phyloP scores from a whole-genome alignment of 2,113 vertebrate genomes.

The Xyrauchen texanus region DNA sequence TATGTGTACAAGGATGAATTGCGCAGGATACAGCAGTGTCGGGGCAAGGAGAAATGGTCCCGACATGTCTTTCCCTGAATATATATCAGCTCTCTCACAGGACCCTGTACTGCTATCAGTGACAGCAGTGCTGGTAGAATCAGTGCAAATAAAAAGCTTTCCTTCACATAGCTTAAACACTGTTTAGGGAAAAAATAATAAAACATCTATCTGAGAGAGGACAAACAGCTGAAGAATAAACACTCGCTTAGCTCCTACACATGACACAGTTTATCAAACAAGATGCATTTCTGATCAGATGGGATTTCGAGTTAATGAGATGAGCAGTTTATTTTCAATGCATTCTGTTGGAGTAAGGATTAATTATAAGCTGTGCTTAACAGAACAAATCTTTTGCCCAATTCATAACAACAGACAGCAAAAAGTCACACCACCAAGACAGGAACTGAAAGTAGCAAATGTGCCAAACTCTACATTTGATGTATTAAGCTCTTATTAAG shows the following conservation, averaged over 20 bases:
- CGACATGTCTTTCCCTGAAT: slow-evolving; percentile 31
- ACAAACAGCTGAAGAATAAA: slow-evolving; percentile 27
- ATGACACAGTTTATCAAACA: slow-evolving; percentile 10
- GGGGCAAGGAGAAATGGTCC: slow-evolving; percentile 23
- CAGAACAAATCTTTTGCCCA: neutral
- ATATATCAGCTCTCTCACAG: slow-evolving; percentile 22
- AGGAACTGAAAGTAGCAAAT: neutral
- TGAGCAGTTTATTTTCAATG: slow-evolving; percentile 30
- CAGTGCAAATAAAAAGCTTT: slow-evolving; percentile 34
- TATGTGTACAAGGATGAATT: slow-evolving; percentile 24
- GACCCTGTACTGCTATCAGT: slow-evolving; percentile 3
- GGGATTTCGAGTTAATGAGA: slow-evolving; percentile 37
- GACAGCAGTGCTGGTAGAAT: slow-evolving; percentile 34
- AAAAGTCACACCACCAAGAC: slow-evolving; percentile 6
- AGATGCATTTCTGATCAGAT: slow-evolving; percentile 12
- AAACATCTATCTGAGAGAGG: neutral
- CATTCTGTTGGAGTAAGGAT: neutral
- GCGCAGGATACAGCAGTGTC: slow-evolving; percentile 16
- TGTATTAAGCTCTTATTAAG: slow-evolving; percentile 65
- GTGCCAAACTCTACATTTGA: slow-evolving; percentile 56
- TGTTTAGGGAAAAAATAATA: neutral
- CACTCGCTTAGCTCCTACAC: neutral
- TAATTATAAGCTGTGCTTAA: slow-evolving; percentile 19
- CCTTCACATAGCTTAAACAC: neutral
- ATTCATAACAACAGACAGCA: slow-evolving; percentile 21